Base-by-base conservation (phyloP, 64 coral and sea anemone species). In the Porites lutea region DNA sequence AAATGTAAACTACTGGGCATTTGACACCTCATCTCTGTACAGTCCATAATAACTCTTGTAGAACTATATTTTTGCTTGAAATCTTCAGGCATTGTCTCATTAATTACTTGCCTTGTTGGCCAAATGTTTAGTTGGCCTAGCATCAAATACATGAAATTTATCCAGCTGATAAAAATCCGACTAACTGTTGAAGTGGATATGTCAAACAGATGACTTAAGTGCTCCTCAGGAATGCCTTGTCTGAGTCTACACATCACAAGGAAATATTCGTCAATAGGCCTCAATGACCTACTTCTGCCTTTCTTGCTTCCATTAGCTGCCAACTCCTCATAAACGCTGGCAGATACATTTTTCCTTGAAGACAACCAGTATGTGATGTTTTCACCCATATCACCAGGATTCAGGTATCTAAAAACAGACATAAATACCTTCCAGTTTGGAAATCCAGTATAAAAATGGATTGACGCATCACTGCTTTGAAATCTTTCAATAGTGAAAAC, bases 381-480 rank as follows among this genome's bases (percentile, higher is more conserved):
- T 64, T 88, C 75, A 15, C 75, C 84, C 12, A 51, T 47, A 58
- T 93, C 72, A 60, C 91, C 83, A 37, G 83, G 91, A 59, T 93
- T 46, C 58, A 93, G 82, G 48, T 79, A 93, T n/a, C 53, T 78
- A 55, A 87, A 93, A 43, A 93, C 67, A 13, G n/a, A n/a, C n/a
- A n/a, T n/a, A n/a, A n/a, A n/a, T n/a, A n/a, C n/a, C n/a, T n/a
- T n/a, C n/a, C n/a, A n/a, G n/a, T n/a, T n/a, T n/a, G n/a, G n/a
- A n/a, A n/a, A n/a, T n/a, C n/a, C n/a, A n/a, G n/a, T n/a, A n/a
- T n/a, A n/a, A n/a, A n/a, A n/a, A n/a, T n/a, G n/a, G n/a, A n/a
- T n/a, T n/a, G n/a, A n/a, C n/a, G n/a, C n/a, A n/a, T n/a, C n/a
- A n/a, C n/a, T n/a, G n/a, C n/a, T n/a, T n/a, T n/a, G n/a, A n/a